Evolutionary conservation across 2,888 invertebrate genomes (phyloP), one percentile per base, ranked within the genome.

Genomic region (Nomada fabriciana): DNA sequence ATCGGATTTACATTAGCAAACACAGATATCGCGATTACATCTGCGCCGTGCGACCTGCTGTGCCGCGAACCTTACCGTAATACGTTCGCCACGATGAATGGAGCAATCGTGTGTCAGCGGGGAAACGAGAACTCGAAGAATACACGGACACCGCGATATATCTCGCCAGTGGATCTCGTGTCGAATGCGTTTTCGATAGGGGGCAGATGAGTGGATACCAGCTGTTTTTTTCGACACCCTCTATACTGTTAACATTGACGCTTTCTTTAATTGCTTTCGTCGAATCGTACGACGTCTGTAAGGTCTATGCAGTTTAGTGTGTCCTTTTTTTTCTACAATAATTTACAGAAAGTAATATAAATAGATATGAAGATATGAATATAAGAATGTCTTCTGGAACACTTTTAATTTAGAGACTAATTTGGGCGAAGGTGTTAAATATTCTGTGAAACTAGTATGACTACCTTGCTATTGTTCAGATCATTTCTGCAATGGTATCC

Each of bases 11-110:
- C 84, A 87, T 84, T 82, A 84, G 80, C 82, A 57, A 79, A 86
- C 83, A 82, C 78, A 82, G 86, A 86, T 88, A 84, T 87, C 78
- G 78, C 84, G 82, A 82, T 86, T 86, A 72, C 63, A 76, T 81
- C 72, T 76, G 65, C 79, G 76, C 61, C 82, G 75, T 72, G 80
- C 78, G 78, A 85, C 76, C 76, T 72, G 83, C 83, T 87, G 87
- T 57, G 80, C 59, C 70, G 59, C 53, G 50, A 61, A 42, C 50
- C 73, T 71, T 57, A 53, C 67, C 73, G 78, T 79, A 85, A 87
- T 83, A 85, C 72, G 71, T 83, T 81, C 68, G 42, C 81, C 76
- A 47, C 79, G 76, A 83, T 85, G 81, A 87, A 87, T 81, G 83
- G 77, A 84, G 79, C 73, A 84, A 84, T 86, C 80, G 75, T 73